Conservation (phyloP, 2,888 invertebrate species). For the Netelia inedita region DNA sequence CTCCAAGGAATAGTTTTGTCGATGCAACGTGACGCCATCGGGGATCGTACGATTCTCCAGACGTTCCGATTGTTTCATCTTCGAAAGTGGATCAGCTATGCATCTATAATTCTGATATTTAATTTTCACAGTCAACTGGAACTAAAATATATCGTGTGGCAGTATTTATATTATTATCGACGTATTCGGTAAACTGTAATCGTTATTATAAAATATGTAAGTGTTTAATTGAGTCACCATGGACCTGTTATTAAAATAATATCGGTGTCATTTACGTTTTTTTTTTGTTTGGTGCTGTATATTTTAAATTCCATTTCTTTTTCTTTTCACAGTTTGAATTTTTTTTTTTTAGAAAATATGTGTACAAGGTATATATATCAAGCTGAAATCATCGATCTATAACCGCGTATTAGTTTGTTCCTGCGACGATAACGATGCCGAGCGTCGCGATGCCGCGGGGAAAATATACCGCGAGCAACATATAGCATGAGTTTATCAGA, state of each 20-base stretch:
- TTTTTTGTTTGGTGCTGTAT: too few species aligned
- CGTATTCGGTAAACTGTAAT: too few species aligned
- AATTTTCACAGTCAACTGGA: too few species aligned
- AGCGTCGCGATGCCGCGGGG: background rate
- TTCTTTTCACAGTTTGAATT: background rate
- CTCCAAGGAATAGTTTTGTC: conserved; percentile 67
- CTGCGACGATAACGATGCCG: background rate
- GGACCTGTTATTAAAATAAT: too few species aligned
- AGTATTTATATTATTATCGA: too few species aligned
- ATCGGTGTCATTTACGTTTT: too few species aligned
- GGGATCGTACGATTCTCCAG: conserved; percentile 23
- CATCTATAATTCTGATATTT: background rate
- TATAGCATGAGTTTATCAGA: background rate
- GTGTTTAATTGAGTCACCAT: too few species aligned
- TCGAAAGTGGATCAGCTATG: conserved; percentile 4
- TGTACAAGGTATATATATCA: background rate
- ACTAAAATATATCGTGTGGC: too few species aligned
- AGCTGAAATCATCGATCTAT: background rate
- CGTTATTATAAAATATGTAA: too few species aligned
- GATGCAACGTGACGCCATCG: conserved; percentile 69
- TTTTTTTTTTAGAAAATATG: background rate
- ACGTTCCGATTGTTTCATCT: conserved; percentile 23
- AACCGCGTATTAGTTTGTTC: background rate
- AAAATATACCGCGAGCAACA: background rate
- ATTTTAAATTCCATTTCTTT: background rate